Conservation (phyloP, 1,140 invertebrate genomes). For the Ooceraea biroi region DNA sequence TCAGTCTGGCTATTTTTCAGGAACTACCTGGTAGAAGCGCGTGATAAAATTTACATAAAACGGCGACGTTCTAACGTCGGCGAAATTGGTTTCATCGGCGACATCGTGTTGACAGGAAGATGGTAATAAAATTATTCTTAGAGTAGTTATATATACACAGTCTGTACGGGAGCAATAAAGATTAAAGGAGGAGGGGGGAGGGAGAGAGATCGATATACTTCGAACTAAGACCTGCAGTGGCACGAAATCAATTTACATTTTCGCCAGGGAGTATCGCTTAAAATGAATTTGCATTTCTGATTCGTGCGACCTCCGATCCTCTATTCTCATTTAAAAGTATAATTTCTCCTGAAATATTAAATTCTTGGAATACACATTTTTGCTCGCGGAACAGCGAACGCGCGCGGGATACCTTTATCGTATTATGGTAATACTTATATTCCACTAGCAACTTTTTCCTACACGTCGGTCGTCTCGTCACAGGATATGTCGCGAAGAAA, state of each 20-base stretch:
- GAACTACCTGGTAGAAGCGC: background rate
- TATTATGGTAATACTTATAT: conserved; percentile 68
- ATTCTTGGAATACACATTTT: conserved; percentile 75
- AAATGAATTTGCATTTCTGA: conserved; percentile 77
- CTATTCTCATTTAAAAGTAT: conserved; percentile 75
- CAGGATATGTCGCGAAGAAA: conserved; percentile 17
- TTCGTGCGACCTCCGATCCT: conserved; percentile 69
- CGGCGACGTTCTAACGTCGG: conserved; percentile 25
- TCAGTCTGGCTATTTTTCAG: conserved; percentile 12
- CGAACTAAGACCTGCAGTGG: conserved; percentile 66
- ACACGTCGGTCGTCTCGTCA: background rate
- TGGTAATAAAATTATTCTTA: conserved; percentile 42
- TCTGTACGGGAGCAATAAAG: conserved; percentile 61
- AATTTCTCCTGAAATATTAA: conserved; percentile 75
- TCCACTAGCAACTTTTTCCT: conserved; percentile 32
- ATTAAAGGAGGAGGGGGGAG: conserved; percentile 18
- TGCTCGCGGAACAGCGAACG: conserved; percentile 58
- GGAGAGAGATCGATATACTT: conserved; percentile 67
- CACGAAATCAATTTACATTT: conserved; percentile 78
- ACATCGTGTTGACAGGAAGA: conserved; percentile 49
- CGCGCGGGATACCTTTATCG: conserved; percentile 45
- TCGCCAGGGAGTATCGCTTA: conserved; percentile 72
- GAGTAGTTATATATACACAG: conserved; percentile 28
- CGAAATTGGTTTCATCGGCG: conserved; percentile 55
- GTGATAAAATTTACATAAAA: conserved; percentile 54